These are phyloP conservation scores for Torymus tubicola DNA, from an alignment of 2,888 invertebrate species.

Conservation along the genomic window DNA sequence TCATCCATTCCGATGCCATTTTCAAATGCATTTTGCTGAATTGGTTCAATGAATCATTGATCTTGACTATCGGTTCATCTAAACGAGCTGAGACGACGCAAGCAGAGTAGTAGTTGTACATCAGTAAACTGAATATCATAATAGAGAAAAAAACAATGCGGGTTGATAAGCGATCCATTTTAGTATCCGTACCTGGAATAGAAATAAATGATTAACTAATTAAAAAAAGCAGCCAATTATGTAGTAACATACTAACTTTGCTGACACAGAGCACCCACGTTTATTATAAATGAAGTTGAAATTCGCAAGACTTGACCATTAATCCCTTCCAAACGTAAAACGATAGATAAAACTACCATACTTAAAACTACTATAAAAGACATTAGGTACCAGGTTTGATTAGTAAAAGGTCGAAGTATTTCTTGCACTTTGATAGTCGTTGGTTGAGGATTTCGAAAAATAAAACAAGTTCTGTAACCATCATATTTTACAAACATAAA, in stretches of 20 bases:
- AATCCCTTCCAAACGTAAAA: constrained; percentile 53
- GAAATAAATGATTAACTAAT: too few relatives aligned
- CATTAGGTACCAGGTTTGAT: constrained; percentile 61
- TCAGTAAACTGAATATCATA: constrained; percentile 66
- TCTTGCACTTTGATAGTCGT: constrained; percentile 58
- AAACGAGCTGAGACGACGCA: constrained; percentile 70
- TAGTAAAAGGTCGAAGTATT: constrained; percentile 62
- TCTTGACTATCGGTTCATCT: constrained; percentile 69
- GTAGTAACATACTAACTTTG: constrained; percentile 62
- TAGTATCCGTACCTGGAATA: constrained; percentile 59
- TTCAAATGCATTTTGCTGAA: constrained; percentile 65
- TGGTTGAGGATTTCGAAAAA: constrained; percentile 63
- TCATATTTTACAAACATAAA: not conserved
- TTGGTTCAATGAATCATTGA: constrained; percentile 70
- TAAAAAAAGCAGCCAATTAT: too few relatives aligned
- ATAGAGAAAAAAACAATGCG: constrained; percentile 67
- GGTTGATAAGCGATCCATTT: constrained; percentile 24
- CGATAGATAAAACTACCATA: not conserved
- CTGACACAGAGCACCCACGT: constrained; percentile 64
- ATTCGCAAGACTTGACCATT: constrained; percentile 46
- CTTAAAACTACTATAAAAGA: constrained; percentile 53
- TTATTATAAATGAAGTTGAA: constrained; percentile 57
- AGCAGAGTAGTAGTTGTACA: constrained; percentile 71
- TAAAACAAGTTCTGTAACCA: constrained; percentile 64
- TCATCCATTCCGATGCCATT: constrained; percentile 67